Conservation (phyloP, 1,140 invertebrate genomes). For the Musca domestica region DNA sequence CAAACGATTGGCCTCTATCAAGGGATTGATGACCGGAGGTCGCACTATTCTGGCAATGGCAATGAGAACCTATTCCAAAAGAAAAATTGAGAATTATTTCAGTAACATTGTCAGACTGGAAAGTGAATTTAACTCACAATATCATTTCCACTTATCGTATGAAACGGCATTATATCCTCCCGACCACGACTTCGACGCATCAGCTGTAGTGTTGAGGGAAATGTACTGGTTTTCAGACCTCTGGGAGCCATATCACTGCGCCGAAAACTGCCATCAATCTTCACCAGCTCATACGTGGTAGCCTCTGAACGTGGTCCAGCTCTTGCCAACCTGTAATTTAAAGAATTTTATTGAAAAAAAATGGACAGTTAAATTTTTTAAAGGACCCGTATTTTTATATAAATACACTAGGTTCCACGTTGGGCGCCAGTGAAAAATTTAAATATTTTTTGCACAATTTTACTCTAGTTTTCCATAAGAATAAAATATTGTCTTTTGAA, state of each 20-base stretch:
- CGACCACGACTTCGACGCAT: constrained; percentile 56
- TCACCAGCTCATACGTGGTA: constrained; percentile 66
- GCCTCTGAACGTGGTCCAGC: constrained; percentile 64
- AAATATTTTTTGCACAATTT: too few species aligned
- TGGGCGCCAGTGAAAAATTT: too few species aligned
- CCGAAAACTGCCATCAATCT: constrained; percentile 58
- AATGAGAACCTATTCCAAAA: constrained; percentile 60
- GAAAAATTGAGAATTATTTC: not conserved
- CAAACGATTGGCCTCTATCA: constrained; percentile 73
- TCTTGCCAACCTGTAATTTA: constrained; percentile 59
- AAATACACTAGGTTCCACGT: too few species aligned
- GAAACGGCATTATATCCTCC: constrained; percentile 54
- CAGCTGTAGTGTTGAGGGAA: constrained; percentile 55
- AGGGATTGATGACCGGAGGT: constrained; percentile 65
- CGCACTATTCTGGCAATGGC: constrained; percentile 65
- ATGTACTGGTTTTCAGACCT: constrained; percentile 43
- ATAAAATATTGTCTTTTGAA: too few species aligned
- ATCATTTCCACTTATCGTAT: constrained; percentile 59
- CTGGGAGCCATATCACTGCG: constrained; percentile 57
- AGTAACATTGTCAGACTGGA: not conserved
- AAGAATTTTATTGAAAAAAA: not conserved
- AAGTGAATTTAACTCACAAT: constrained; percentile 53
- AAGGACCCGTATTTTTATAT: too few species aligned
- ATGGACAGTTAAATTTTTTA: too few species aligned
- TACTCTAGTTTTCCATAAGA: too few species aligned